These are phyloP conservation scores for Brachionus rubens DNA, from an alignment of 1,140 invertebrate genomes.

Conservation along the genomic window DNA sequence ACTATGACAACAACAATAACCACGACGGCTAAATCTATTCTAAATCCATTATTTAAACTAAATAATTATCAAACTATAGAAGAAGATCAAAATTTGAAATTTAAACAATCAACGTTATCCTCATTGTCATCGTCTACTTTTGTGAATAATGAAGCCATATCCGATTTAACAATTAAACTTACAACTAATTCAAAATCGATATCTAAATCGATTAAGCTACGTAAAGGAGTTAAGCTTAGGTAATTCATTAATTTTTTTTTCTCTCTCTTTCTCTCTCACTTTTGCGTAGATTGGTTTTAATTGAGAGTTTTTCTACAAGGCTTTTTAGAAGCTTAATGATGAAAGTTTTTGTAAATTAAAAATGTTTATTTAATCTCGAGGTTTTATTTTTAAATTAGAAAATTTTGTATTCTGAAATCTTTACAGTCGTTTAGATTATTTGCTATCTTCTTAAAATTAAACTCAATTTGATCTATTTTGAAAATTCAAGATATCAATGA, in stretches of 20 bases:
- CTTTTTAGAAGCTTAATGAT: too few relatives aligned
- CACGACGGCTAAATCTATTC: slow-evolving; percentile 2
- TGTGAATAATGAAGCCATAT: slow-evolving; percentile 15
- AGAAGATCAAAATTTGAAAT: neutral
- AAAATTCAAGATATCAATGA: too few relatives aligned
- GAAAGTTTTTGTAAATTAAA: too few relatives aligned
- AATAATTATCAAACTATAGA: slow-evolving; percentile 33
- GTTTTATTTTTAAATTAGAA: too few relatives aligned
- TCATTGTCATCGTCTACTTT: slow-evolving; percentile 11
- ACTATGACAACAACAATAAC: neutral
- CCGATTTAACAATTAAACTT: neutral
- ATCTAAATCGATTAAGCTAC: neutral
- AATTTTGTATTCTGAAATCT: too few relatives aligned
- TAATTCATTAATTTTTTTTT: neutral
- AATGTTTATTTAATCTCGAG: too few relatives aligned
- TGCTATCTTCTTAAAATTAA: too few relatives aligned
- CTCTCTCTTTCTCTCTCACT: too few relatives aligned
- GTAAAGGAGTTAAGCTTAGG: neutral
- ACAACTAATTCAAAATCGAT: neutral
- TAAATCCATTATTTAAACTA: slow-evolving; percentile 19
- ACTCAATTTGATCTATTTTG: too few relatives aligned
- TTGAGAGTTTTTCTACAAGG: too few relatives aligned
- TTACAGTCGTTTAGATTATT: too few relatives aligned
- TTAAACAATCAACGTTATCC: slow-evolving; percentile 13
- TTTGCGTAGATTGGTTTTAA: too few relatives aligned